Conservation (phyloP, 1,140 invertebrate genomes). For the Luehdorfia chinensis region DNA sequence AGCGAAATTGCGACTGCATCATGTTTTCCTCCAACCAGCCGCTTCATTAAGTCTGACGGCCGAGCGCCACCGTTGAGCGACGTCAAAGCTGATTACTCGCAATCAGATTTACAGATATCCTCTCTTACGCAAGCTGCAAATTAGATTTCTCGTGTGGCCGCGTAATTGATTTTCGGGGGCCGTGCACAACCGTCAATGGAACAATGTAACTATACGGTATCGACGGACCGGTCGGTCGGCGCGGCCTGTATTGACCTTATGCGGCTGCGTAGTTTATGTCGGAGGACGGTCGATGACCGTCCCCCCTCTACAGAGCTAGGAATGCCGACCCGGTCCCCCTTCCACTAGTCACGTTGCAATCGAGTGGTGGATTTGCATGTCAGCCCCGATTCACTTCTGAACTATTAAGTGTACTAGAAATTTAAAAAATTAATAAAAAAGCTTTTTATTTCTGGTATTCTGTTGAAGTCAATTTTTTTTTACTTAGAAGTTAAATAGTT, state of each 20-base stretch:
- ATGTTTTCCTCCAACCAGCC: too few species aligned
- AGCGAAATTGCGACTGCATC: too few species aligned
- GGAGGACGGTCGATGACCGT: constrained; percentile 71
- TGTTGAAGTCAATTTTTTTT: too few species aligned
- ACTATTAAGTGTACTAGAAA: constrained; percentile 16
- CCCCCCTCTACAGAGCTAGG: constrained; percentile 43
- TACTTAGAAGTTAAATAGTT: too few species aligned
- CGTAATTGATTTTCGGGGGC: constrained; percentile 50
- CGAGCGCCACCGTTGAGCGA: too few species aligned
- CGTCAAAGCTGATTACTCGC: constrained; percentile 26
- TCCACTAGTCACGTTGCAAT: constrained; percentile 60
- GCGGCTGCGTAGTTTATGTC: constrained; percentile 64
- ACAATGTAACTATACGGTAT: constrained; percentile 53
- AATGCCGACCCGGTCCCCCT: constrained; percentile 46
- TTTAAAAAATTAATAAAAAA: too few species aligned
- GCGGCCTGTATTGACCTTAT: constrained; percentile 65
- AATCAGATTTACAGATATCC: constrained; percentile 38
- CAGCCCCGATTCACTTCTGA: constrained; percentile 27
- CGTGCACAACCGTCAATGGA: constrained; percentile 31
- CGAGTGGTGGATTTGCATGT: constrained; percentile 62
- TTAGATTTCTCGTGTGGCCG: constrained; percentile 45
- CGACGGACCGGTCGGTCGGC: constrained; percentile 24
- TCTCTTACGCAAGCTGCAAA: constrained; percentile 40
- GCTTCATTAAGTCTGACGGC: too few species aligned
- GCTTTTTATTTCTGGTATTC: too few species aligned